These are phyloP conservation scores for Nysson spinosus DNA, from an alignment of 2,888 invertebrate genomes.

Conservation along the genomic window DNA sequence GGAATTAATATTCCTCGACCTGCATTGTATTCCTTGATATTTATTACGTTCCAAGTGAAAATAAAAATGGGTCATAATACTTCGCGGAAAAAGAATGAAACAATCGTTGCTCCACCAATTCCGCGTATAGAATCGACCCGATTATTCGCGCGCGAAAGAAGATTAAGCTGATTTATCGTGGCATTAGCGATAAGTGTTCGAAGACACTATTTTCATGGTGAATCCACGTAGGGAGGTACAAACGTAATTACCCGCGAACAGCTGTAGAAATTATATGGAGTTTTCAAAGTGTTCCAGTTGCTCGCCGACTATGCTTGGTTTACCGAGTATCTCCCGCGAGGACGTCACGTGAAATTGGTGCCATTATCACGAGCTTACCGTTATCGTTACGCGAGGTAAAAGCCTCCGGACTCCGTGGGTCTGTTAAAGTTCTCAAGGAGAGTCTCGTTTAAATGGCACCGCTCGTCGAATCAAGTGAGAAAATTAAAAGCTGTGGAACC, in stretches of 20 bases:
- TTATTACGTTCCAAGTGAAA: no score
- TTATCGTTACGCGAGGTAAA: conserved; percentile 55
- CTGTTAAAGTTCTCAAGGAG: conserved; percentile 36
- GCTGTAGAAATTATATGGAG: conserved; percentile 48
- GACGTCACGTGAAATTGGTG: conserved; percentile 51
- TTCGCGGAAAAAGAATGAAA: no score
- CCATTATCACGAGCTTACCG: conserved; percentile 60
- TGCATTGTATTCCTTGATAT: no score
- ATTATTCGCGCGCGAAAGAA: conserved; percentile 17
- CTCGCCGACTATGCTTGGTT: background rate
- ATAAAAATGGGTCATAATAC: no score
- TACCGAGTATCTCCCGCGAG: conserved; percentile 33
- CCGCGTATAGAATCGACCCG: no score
- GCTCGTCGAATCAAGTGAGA: conserved; percentile 12
- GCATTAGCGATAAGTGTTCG: conserved; percentile 54
- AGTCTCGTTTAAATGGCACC: conserved; percentile 39
- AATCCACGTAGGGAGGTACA: conserved; percentile 28
- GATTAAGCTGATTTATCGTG: conserved; percentile 52
- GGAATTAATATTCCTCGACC: no score
- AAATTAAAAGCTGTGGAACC: background rate
- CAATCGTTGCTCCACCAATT: no score
- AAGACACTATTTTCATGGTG: conserved; percentile 37
- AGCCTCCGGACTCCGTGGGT: conserved; percentile 41
- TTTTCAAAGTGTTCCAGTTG: conserved; percentile 36
- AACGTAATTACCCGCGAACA: conserved; percentile 51